Evolutionary conservation across 2,113 vertebrate species (phyloP), one percentile per base, ranked within the genome.

Genomic region (Proterorhinus semilunaris): DNA sequence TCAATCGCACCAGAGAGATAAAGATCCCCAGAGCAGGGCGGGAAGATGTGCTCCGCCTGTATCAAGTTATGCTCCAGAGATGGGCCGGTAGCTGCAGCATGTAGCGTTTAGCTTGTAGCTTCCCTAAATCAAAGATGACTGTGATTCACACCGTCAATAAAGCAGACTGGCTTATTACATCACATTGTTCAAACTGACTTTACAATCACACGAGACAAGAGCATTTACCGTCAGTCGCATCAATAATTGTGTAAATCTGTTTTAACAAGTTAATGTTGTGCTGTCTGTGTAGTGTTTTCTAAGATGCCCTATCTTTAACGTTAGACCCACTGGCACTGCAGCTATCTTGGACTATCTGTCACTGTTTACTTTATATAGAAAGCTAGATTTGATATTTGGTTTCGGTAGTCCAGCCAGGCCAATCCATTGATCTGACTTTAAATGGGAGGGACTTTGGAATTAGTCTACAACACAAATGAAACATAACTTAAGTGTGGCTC

Each of bases 1-100:
- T 95, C 93, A 97, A 96, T 96, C 92, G 93, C 78, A 89, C 90
- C 92, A 92, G 94, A 92, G 88, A 93, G 95, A 95, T 94, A 91
- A 94, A 94, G 94, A 94, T 95, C 93, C 94, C 93, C 79, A 90
- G 92, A 95, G 94, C 90, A 86, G 87, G 85, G 88, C 55, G 81
- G 89, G 93, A 94, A 93, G 93, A 95, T 93, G 92, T 89, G 91
- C 90, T 91, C 90, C 71, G 89, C 76, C 74, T 66, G 85, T 92
- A 92, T 91, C 92, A 90, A 81, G 89, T 92, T 94, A 92, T 90
- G 91, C 91, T 90, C 91, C 89, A 92, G 93, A 94, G 89, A 93
- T 92, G 91, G 93, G 83, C 89, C 83, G 65, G 69, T 88, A 83
- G 75, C 73, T 66, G 69, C 88, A 83, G 75, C 73, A 72, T 76